These are phyloP conservation scores for Lutjanus argentimaculatus DNA, from an alignment of 2,797 vertebrate genomes.

Conservation along the genomic window DNA sequence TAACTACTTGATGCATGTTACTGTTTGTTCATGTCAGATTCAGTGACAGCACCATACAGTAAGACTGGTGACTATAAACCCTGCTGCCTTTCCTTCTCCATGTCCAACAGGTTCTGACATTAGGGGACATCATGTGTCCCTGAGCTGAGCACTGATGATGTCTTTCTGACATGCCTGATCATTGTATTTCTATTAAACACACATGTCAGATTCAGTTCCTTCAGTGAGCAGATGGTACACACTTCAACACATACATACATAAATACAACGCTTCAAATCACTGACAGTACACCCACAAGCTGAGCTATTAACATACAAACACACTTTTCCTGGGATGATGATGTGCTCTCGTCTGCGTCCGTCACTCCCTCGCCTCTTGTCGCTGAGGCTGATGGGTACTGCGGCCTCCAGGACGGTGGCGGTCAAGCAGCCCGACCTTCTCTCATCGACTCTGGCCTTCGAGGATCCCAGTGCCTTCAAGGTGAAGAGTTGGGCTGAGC, in stretches of 20 bases:
- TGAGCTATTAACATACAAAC: background rate
- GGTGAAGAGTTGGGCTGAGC: slow-evolving; percentile 87
- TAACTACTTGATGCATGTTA: background rate
- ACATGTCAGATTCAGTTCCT: background rate
- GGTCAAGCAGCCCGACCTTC: slow-evolving; percentile 9
- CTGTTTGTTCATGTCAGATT: background rate
- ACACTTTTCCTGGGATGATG: slow-evolving; percentile 49
- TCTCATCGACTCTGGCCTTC: slow-evolving; percentile 77
- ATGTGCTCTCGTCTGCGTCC: slow-evolving; percentile 63
- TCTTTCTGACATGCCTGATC: slow-evolving; percentile 5
- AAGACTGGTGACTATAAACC: background rate
- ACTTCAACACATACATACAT: background rate
- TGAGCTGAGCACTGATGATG: background rate
- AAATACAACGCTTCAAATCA: background rate
- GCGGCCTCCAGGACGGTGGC: slow-evolving; percentile 33
- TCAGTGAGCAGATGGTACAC: background rate
- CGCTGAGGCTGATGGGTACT: slow-evolving; percentile 58
- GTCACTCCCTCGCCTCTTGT: slow-evolving; percentile 48
- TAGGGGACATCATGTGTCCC: background rate
- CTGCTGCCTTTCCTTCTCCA: background rate
- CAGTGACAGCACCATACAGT: no score
- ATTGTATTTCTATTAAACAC: background rate
- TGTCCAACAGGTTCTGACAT: slow-evolving; percentile 17
- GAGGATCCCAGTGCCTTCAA: slow-evolving; percentile 88
- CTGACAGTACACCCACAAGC: background rate